Evolutionary conservation across 92 coral and sea anemone genomes (phyloP).

Genomic region (Epizoanthus fatuus): DNA sequence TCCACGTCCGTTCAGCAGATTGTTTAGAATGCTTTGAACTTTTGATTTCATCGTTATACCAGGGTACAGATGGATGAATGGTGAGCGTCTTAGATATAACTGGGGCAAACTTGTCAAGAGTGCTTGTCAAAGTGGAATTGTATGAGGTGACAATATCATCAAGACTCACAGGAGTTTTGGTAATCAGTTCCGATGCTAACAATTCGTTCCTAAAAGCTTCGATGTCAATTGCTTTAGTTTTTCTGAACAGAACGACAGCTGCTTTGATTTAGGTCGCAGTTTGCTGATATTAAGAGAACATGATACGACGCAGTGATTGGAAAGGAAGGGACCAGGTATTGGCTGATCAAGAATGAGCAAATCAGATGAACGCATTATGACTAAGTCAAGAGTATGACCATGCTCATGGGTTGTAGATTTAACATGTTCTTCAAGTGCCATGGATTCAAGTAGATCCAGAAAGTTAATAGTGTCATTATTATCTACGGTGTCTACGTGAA

Average conservation of each 20-base stretch:
- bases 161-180: conserved; percentile 18
- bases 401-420: no score
- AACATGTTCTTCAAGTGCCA: conserved; percentile 41
- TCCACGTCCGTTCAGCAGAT: conserved; percentile 48
- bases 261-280: conserved; percentile 16
- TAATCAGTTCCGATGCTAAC: conserved; percentile 6
- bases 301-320: conserved; percentile 35
- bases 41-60: conserved; percentile 36
- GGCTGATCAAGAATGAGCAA: conserved; percentile 23
- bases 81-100: conserved; percentile 6
- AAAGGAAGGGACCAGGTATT: conserved; percentile 21
- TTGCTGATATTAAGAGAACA: conserved; percentile 35
- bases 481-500: not conserved
- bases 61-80: conserved; percentile 35
- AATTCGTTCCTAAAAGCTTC: conserved; percentile 33
- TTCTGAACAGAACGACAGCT: conserved; percentile 15
- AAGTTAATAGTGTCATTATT: conserved; percentile 24
- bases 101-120: conserved; percentile 46
- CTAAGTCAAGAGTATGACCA: conserved; percentile 28
- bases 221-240: conserved; percentile 27
- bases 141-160: conserved; percentile 23
- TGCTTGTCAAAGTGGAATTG: conserved; percentile 28
- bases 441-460: conserved; percentile 42
- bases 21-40: conserved; percentile 8
- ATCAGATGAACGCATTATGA: conserved; percentile 38